Percentiles rank a stretch among this genome's conserved stretches.
phyloP scores from a whole-genome alignment of 2,797 vertebrate species.

The Melanotaenia nigrans region DNA sequence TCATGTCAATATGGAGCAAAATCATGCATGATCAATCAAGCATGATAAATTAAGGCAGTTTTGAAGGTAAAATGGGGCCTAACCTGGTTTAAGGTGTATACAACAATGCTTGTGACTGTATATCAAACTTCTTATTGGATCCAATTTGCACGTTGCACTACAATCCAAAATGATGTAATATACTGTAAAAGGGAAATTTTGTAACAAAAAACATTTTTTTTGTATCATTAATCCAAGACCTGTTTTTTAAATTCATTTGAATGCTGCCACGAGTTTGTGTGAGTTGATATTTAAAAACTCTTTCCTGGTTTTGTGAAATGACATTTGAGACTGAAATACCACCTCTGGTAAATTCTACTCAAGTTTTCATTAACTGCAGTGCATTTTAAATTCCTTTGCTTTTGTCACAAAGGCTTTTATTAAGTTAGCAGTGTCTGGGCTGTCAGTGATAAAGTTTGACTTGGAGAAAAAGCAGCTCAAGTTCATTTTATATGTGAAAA shows the following conservation, averaged over 20 bases:
- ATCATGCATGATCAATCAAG: too few species aligned
- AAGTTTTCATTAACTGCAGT: slow-evolving; percentile 26
- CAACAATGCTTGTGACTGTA: too few species aligned
- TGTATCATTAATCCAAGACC: not conserved
- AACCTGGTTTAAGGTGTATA: too few species aligned
- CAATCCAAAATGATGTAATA: too few species aligned
- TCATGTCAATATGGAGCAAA: too few species aligned
- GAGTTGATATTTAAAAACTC: slow-evolving; percentile 13
- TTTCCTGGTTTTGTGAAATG: not conserved
- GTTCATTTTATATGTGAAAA: slow-evolving; percentile 35
- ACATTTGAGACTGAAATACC: slow-evolving; percentile 14
- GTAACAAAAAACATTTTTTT: not conserved
- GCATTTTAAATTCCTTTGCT: slow-evolving; percentile 17
- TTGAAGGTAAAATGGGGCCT: too few species aligned
- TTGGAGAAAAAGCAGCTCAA: slow-evolving; percentile 18
- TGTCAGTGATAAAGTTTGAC: slow-evolving; percentile 52
- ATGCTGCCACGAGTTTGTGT: not conserved
- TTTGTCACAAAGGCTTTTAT: slow-evolving; percentile 26
- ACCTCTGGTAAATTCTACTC: slow-evolving; percentile 16
- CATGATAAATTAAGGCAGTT: too few species aligned
- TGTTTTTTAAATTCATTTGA: not conserved
- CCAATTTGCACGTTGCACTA: too few species aligned
- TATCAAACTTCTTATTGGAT: too few species aligned
- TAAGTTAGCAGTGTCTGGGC: slow-evolving; percentile 32
- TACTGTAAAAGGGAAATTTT: too few species aligned